phyloP scores from a whole-genome alignment of 1,140 invertebrate species.

The Ctenoplectra terminalis region DNA sequence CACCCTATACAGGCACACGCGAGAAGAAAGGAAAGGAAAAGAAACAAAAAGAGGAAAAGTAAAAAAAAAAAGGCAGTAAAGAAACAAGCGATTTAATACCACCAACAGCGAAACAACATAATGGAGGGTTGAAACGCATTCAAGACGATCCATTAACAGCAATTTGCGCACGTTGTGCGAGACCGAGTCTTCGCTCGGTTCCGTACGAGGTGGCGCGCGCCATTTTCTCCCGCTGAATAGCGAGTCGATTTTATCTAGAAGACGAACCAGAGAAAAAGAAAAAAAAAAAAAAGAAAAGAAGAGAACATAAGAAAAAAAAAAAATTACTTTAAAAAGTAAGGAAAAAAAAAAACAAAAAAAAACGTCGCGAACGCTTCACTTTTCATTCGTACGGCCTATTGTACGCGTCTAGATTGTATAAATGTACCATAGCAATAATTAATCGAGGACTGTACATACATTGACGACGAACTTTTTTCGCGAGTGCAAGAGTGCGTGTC shows the following conservation, averaged over 20 bases:
- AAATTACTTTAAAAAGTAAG: no score
- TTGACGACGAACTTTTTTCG: slow-evolving; percentile 4
- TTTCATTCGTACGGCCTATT: slow-evolving; percentile 41
- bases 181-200: neutral
- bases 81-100: no score
- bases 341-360: neutral
- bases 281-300: no score
- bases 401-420: slow-evolving; percentile 56
- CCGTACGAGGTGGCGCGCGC: neutral
- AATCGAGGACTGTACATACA: slow-evolving; percentile 64
- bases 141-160: neutral
- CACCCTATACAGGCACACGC: no score
- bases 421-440: slow-evolving; percentile 73
- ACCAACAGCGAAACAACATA: neutral
- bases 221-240: neutral
- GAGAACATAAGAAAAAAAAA: neutral
- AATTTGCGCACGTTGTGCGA: neutral
- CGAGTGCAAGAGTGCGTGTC: neutral
- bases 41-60: neutral
- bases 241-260: neutral
- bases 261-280: slow-evolving; percentile 13
- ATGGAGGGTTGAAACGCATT: neutral
- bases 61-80: neutral
- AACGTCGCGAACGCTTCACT: slow-evolving; percentile 51
- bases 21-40: no score